Evolutionary conservation across 2,113 vertebrate genomes (phyloP), one percentile per base, ranked within the genome.

Genomic region (Laticauda laticaudata): DNA sequence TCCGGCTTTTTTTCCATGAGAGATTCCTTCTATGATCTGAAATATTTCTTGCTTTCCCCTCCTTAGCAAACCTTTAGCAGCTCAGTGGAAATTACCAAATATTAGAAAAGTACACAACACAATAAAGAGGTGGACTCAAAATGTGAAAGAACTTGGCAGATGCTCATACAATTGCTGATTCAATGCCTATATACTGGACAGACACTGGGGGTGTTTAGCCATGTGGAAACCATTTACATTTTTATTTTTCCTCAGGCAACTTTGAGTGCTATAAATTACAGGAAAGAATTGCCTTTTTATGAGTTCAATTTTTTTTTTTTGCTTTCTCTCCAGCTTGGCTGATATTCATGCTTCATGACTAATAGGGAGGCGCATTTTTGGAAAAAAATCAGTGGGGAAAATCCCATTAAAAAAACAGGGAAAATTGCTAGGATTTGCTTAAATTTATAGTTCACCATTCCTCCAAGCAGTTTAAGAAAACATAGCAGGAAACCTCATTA

Each of bases 371-470:
- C 94, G 97, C 97, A 61, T 97, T 97, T 97, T 96, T 97, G 97
- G 57, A 1, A 26, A 98, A 98, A 39, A 97, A 97, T 97, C 95
- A 64, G 95, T 96, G 95, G 97, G 97, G 97, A 96, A 97, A 96
- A 96, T 98, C 97, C 98, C 98, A 97, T 98, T 10, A 97, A 97
- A 97, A 98, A 98, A 97, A 97, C 57, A n/a, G 64, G 98, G 97
- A 97, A 97, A 96, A 96, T 97, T 97, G 96, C 97, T 97, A 97
- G 97, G 97, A 98, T 75, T 81, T 75, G 43, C 48, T 88, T 11
- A 39, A 7, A 39, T 64, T 88, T 64, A 88, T 26, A 69, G 51
- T 4, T 53, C 34, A 43, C 59, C 4, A 4, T 75, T 75, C 48
- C 94, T 95, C 57, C 93, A 92, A 93, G 93, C 90, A 94, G 90